Base-by-base conservation (phyloP, 2,113 vertebrate species). In the Strix aluco region DNA sequence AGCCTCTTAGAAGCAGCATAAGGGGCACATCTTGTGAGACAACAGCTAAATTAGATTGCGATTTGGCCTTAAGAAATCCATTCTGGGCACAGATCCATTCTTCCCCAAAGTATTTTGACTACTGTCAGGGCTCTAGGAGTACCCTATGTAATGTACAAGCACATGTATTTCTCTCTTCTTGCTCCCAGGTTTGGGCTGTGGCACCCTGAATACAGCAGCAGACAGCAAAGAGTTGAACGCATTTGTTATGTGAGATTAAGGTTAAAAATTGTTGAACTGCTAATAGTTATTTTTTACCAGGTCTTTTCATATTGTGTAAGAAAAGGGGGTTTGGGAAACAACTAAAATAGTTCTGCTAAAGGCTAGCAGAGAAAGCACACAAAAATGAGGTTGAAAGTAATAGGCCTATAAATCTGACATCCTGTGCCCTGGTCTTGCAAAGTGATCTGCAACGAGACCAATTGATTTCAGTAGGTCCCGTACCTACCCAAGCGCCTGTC, bases 371-470 rank as follows among this genome's bases (percentile, higher is more conserved):
- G 58, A 85, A 82, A 90, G 44, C 59, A 77, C n/a, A 81, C 78
- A 82, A 80, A 94, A 91, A 95, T 78, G 84, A 95, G 87, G 55
- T 74, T 67, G 81, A 47, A 86, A 90, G 71, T 86, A 96, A 97
- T 96, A 83, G 96, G 55, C 52, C 91, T 55, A 95, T 96, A 97
- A 97, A 97, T 96, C 92, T 94, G 93, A 88, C 87, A 93, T 58
- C 18, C 87, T 32, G 47, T 55, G 74, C 91, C 89, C 54, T 62
- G 71, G 81, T 90, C 91, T 38, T 88, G 85, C 91, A 89, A 87
- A 70, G 62, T 1, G 40, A 89, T 94, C 77, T 82, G 49, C 81
- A 80, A 49, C 2, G 1, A 88, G 42, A 55, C 58, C 42, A 0
- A 95, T 62, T 88, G 95, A 93, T 96, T 84, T 59, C 79, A 90